Evolutionary conservation across 2,113 vertebrate species (phyloP), one percentile per base, ranked within the genome.

Genomic region (Salvelinus alpinus): DNA sequence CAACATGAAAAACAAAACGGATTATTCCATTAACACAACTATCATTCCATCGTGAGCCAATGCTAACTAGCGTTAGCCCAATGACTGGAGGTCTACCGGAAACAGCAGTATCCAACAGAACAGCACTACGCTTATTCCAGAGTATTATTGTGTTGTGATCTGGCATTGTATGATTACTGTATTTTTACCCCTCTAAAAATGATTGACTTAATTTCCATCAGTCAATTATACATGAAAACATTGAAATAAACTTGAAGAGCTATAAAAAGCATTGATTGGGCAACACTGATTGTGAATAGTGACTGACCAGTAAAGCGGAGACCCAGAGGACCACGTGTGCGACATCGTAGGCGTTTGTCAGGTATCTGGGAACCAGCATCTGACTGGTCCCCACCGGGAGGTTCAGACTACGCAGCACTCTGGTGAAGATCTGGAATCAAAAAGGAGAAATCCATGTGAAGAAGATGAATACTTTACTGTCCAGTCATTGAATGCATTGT

Each of bases 371-470:
- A 73, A 99, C 95, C 71, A 98, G 90, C 79, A 98, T 96, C 84
- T 98, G 98, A 90, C 95, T 96, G 85, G 96, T 98, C 80, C 97
- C 98, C 68, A 99, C 97, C 0, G 98, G 98, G 78, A 99, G 96
- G 89, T 99, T 99, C 78, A 99, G 93, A 84, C 97, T 99, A 85
- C 98, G 95, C 81, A 99, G 86, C 86, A 99, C 94, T 87, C 96
- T 95, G 51, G 98, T 99, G 88, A 99, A 99, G 88, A 99, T 96
- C 97, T 99, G 88, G 71, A 87, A n/a, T 62, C 16, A 8, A 22
- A 60, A 62, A 16, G 59, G 13, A 62, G 7, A 1, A 24, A n/a
- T 62, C 18, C 18, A 9, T 22, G n/a, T 22, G 20, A 62, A 16
- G 5, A 62, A 1, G 7, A n/a, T n/a, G n/a, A 62, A 22, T n/a